These are phyloP conservation scores for Colletes collaris DNA, from an alignment of 2,888 invertebrate genomes.

Conservation along the genomic window DNA sequence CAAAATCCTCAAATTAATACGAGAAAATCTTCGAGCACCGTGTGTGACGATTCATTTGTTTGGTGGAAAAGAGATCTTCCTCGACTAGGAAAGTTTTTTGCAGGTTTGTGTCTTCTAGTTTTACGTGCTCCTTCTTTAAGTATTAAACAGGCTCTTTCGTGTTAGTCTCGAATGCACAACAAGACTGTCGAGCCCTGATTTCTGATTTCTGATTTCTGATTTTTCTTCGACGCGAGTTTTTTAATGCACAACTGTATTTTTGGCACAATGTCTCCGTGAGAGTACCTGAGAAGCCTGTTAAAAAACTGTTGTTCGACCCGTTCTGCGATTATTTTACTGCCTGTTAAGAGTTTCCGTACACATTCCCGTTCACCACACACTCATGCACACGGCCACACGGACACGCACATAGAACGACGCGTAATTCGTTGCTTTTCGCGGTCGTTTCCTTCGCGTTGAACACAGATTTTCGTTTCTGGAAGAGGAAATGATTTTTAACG, in stretches of 20 bases:
- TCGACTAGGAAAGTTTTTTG: too few relatives aligned
- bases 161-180: slow-evolving; percentile 39
- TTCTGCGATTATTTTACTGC: slow-evolving; percentile 38
- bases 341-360: slow-evolving; percentile 41
- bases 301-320: slow-evolving; percentile 23
- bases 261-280: slow-evolving; percentile 62
- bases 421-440: background rate
- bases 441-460: slow-evolving; percentile 1
- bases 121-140: slow-evolving; percentile 18
- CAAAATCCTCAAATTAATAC: too few relatives aligned
- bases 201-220: background rate
- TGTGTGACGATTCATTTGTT: too few relatives aligned
- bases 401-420: slow-evolving; percentile 5
- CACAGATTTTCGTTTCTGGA: background rate
- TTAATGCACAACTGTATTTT: slow-evolving; percentile 59
- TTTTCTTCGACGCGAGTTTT: slow-evolving; percentile 25
- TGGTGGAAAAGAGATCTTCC: too few relatives aligned
- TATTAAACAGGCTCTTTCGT: slow-evolving; percentile 42
- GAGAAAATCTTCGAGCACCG: too few relatives aligned
- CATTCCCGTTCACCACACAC: slow-evolving; percentile 48
- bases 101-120: slow-evolving; percentile 11
- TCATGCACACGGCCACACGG: slow-evolving; percentile 1
- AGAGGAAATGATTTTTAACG: background rate
- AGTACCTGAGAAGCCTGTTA: slow-evolving; percentile 62
- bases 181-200: background rate